Evolutionary conservation across 2,797 vertebrate genomes (phyloP).

Genomic region (Anguilla obscura): DNA sequence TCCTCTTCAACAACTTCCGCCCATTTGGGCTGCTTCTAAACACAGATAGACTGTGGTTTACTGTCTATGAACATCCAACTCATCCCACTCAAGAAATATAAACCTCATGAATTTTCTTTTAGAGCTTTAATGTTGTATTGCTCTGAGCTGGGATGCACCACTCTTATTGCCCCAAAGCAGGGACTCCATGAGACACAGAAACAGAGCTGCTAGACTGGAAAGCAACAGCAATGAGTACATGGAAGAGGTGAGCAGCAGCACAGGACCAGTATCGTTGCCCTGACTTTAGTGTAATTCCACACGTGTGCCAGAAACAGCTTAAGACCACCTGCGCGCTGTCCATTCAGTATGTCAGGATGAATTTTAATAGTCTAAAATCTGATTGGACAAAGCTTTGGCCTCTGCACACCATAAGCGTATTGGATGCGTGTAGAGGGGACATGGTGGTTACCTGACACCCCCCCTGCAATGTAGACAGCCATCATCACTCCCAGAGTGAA

Average conservation of each 20-base stretch:
- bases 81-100: not conserved
- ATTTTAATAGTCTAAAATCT: not conserved
- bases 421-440: constrained; percentile 1
- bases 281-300: not conserved
- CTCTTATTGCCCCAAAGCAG: not conserved
- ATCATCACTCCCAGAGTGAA: constrained; percentile 87
- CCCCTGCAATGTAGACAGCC: constrained; percentile 85
- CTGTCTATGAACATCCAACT: not conserved
- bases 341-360: not conserved
- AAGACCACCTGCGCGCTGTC: not conserved
- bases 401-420: not conserved
- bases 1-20: not conserved
- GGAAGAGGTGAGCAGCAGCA: not conserved
- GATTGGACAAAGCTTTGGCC: not conserved
- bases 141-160: not conserved
- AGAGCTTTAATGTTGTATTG: not conserved
- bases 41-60: not conserved
- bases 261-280: not conserved
- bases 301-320: not conserved
- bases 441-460: constrained; percentile 83
- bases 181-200: not conserved
- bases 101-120: not conserved
- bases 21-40: not conserved
- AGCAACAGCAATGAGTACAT: not conserved
- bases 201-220: not conserved